A percentile compares a stretch with the other conserved stretches of the same genome.
Evolutionary conservation across 2,113 vertebrate genomes (phyloP).

Genomic region (Lycaon pictus): DNA sequence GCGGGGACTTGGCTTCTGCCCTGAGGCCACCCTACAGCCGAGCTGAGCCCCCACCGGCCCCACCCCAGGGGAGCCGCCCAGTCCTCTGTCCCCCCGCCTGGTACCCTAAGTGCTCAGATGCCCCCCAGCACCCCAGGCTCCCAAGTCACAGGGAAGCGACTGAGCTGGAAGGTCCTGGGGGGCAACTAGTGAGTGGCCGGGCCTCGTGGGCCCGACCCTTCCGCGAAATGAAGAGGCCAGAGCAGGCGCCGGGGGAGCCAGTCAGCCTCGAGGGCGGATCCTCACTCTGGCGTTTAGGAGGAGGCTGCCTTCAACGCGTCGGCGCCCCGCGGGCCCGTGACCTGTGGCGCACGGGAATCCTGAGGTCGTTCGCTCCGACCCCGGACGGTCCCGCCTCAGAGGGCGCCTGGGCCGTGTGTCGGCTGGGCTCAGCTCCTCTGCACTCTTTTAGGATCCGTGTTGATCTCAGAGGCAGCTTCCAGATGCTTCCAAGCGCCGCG

Average conservation of each 20-base stretch:
- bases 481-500: background rate
- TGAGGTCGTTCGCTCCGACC: fast-evolving
- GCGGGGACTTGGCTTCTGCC: too few species aligned
- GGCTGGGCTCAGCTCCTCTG: fast-evolving
- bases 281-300: too few species aligned
- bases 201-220: fast-evolving
- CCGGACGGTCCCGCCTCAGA: fast-evolving
- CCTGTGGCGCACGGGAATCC: fast-evolving
- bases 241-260: fast-evolving
- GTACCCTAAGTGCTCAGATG: fast-evolving
- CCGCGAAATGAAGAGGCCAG: fast-evolving
- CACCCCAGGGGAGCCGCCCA: background rate
- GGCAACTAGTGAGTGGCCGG: fast-evolving
- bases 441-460: fast-evolving
- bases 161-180: fast-evolving
- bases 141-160: fast-evolving
- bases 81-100: fast-evolving
- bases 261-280: too few species aligned
- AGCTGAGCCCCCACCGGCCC: fast-evolving
- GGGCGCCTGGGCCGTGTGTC: fast-evolving
- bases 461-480: background rate
- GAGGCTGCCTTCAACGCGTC: fast-evolving
- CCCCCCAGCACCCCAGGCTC: too few species aligned
- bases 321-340: fast-evolving
- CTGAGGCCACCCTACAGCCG: fast-evolving